Percentiles rank a stretch among this genome's conserved stretches.
Evolutionary conservation across 2,797 vertebrate genomes (phyloP).

Genomic region (Helicolenus hilgendorfi): DNA sequence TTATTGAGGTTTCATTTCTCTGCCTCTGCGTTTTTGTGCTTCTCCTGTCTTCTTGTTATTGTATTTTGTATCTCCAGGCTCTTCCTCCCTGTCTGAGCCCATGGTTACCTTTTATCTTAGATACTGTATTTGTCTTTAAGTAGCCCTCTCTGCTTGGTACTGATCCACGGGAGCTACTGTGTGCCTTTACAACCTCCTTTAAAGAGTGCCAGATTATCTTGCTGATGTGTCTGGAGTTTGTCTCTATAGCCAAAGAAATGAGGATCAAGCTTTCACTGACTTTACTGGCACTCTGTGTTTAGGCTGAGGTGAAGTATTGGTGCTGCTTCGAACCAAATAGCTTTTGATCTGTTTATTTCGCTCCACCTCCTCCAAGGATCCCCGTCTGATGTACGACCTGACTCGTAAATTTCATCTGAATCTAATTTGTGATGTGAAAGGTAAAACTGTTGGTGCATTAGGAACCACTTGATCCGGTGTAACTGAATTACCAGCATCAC

Average conservation of each 20-base stretch:
- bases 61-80: not conserved
- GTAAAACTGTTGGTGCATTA: conserved; percentile 58
- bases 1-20: not conserved
- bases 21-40: not conserved
- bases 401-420: conserved; percentile 46
- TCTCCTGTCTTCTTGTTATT: not conserved
- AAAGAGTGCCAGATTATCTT: not conserved
- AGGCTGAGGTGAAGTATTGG: conserved; percentile 5
- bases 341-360: conserved; percentile 41
- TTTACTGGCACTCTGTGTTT: conserved; percentile 10
- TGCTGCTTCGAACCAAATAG: conserved; percentile 20
- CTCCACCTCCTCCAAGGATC: not conserved
- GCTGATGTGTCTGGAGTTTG: conserved; percentile 19
- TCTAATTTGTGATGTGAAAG: conserved; percentile 53
- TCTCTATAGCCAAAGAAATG: not conserved
- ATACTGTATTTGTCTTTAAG: not conserved
- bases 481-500: conserved; percentile 46
- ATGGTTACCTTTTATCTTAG: not conserved
- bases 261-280: not conserved
- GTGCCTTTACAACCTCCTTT: not conserved
- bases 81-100: not conserved
- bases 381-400: conserved; percentile 22
- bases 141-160: not conserved
- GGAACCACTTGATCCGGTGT: conserved; percentile 43
- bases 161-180: not conserved